phyloP scores from a whole-genome alignment of 1,140 invertebrate species.

The Ips nitidus region DNA sequence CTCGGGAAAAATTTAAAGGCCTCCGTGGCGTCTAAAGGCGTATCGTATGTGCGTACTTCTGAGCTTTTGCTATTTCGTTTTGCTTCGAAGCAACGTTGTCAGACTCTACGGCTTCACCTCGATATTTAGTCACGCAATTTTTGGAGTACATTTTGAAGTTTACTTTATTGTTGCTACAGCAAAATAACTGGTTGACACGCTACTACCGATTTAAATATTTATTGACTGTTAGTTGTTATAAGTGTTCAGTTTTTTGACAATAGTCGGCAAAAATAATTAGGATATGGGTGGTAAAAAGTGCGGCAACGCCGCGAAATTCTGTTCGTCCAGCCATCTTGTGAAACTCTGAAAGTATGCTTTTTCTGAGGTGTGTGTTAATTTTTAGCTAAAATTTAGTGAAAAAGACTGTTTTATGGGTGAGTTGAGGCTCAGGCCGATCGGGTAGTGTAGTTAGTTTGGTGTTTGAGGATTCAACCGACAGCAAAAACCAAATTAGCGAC shows the following conservation, averaged over 20 bases:
- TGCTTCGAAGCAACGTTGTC: background rate
- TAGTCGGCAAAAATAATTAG: too few species aligned
- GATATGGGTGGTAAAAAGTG: too few species aligned
- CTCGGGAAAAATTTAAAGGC: background rate
- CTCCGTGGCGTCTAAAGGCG: background rate
- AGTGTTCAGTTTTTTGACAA: too few species aligned
- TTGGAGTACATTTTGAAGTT: too few species aligned
- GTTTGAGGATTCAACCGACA: slow-evolving; percentile 16
- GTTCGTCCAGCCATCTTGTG: slow-evolving; percentile 53
- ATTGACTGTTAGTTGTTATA: too few species aligned
- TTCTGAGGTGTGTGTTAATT: slow-evolving; percentile 53
- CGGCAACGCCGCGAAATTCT: slow-evolving; percentile 39
- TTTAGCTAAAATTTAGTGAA: slow-evolving; percentile 48
- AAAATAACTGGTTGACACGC: too few species aligned
- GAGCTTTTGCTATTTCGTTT: background rate
- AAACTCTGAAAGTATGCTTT: slow-evolving; percentile 53
- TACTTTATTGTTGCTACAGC: too few species aligned
- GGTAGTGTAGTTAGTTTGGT: slow-evolving; percentile 21
- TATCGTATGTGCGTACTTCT: background rate
- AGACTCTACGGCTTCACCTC: background rate
- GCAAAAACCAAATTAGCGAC: slow-evolving; percentile 20
- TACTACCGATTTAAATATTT: too few species aligned
- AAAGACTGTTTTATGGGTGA: slow-evolving; percentile 51
- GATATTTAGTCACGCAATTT: too few species aligned
- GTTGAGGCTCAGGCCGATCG: slow-evolving; percentile 40